These are phyloP conservation scores for Cephus cinctus DNA, from an alignment of 1,140 invertebrate genomes.

Conservation along the genomic window DNA sequence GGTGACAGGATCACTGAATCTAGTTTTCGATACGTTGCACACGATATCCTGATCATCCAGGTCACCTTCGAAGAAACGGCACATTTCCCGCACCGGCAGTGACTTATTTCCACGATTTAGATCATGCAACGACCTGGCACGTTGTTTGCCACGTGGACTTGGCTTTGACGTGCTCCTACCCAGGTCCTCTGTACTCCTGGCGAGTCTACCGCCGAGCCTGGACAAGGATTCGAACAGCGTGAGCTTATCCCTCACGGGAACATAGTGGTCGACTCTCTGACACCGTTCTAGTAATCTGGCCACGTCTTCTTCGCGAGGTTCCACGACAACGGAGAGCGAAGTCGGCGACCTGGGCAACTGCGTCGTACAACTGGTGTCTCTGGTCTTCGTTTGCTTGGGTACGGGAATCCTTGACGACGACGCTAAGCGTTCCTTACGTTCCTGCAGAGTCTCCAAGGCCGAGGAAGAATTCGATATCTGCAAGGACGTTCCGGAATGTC, in stretches of 20 bases:
- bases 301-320: conserved; percentile 49
- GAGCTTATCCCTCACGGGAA: conserved; percentile 62
- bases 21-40: conserved; percentile 7
- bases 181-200: conserved; percentile 55
- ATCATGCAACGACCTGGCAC: conserved; percentile 62
- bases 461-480: background rate
- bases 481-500: background rate
- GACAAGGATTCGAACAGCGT: conserved; percentile 63
- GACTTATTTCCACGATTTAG: conserved; percentile 51
- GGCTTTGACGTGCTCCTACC: conserved; percentile 41
- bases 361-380: background rate
- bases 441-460: conserved; percentile 26
- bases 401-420: conserved; percentile 27
- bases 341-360: background rate
- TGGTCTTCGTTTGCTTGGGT: conserved; percentile 9
- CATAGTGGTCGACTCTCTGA: conserved; percentile 61
- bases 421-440: conserved; percentile 29
- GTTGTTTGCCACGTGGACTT: conserved; percentile 47
- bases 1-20: conserved; percentile 19
- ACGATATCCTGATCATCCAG: too few species aligned
- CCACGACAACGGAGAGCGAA: background rate
- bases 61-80: conserved; percentile 60
- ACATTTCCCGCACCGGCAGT: conserved; percentile 60
- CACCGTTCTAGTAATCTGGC: conserved; percentile 58
- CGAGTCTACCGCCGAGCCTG: conserved; percentile 53